Evolutionary conservation across 2,888 invertebrate species (phyloP).

Genomic region (Torymus tubicola): DNA sequence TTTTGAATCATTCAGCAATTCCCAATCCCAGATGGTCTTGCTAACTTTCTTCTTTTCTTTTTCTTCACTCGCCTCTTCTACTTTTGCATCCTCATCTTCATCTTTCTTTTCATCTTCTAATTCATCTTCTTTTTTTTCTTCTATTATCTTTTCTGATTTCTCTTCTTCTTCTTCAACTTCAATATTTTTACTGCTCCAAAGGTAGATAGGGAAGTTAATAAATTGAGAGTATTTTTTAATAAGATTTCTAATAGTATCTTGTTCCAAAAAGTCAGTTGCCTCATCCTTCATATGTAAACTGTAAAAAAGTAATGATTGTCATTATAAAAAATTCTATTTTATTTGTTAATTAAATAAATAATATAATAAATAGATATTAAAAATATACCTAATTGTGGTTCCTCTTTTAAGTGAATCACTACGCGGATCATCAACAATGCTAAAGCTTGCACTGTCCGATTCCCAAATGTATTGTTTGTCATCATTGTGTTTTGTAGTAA

Average conservation of each 20-base stretch:
- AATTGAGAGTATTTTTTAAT: conserved; percentile 99
- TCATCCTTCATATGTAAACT: conserved; percentile 97
- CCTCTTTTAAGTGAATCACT: conserved; percentile 94
- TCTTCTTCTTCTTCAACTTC: conserved; percentile 80
- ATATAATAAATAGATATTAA: too few relatives aligned
- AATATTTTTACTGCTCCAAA: conserved; percentile 87
- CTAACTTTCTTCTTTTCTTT: conserved; percentile 92
- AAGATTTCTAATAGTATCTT: conserved; percentile 91
- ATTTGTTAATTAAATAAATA: too few relatives aligned
- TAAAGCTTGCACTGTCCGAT: conserved; percentile 94
- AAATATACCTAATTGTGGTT: conserved; percentile 85
- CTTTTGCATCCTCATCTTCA: conserved; percentile 81
- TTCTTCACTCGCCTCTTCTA: conserved; percentile 81
- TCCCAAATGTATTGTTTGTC: conserved; percentile 98
- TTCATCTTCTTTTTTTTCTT: conserved; percentile 74
- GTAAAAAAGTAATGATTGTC: conserved; percentile 60
- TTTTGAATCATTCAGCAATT: conserved; percentile 96
- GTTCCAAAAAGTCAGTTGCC: conserved; percentile 96
- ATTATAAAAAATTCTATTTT: too few relatives aligned
- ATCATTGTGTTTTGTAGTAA: conserved; percentile 95
- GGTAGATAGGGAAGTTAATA: conserved; percentile 98
- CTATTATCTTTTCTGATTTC: conserved; percentile 79
- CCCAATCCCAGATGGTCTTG: conserved; percentile 99
- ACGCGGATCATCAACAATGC: conserved; percentile 94
- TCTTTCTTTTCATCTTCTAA: conserved; percentile 72